These are phyloP conservation scores for Tricholauxania praeusta DNA, from an alignment of 2,888 invertebrate genomes.

Conservation along the genomic window DNA sequence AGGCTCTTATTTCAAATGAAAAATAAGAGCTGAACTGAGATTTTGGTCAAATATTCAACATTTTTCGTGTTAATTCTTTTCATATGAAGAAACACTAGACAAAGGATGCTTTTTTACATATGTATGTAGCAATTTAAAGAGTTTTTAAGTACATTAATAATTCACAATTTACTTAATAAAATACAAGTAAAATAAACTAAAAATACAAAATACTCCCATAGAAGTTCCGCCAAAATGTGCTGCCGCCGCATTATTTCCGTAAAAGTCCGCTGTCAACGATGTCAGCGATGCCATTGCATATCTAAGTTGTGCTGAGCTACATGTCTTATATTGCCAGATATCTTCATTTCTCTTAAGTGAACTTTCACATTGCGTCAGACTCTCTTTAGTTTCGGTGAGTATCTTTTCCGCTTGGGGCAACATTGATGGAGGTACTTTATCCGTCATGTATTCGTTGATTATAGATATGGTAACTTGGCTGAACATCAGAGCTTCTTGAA, in stretches of 20 bases:
- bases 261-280: slow-evolving; percentile 21
- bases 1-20: too few relatives aligned
- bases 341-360: slow-evolving; percentile 23
- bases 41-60: too few relatives aligned
- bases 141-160: too few relatives aligned
- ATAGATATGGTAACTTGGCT: slow-evolving; percentile 31
- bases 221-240: too few relatives aligned
- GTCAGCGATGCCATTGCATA: slow-evolving; percentile 38
- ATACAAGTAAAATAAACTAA: too few relatives aligned
- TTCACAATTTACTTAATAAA: too few relatives aligned
- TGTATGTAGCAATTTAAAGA: too few relatives aligned
- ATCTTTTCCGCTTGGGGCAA: slow-evolving; percentile 40
- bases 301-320: slow-evolving; percentile 39
- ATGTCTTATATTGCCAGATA: slow-evolving; percentile 46
- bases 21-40: too few relatives aligned
- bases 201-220: too few relatives aligned
- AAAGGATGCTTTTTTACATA: too few relatives aligned
- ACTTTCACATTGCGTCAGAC: slow-evolving; percentile 41
- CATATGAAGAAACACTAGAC: too few relatives aligned
- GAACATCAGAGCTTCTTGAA: slow-evolving; percentile 40
- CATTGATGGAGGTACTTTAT: slow-evolving; percentile 39
- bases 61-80: too few relatives aligned
- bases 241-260: background rate
- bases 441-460: slow-evolving; percentile 36
- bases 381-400: slow-evolving; percentile 33